Evolutionary conservation across 2,888 invertebrate genomes (phyloP), one percentile per base, ranked within the genome.

Genomic region (Macropis europaea): DNA sequence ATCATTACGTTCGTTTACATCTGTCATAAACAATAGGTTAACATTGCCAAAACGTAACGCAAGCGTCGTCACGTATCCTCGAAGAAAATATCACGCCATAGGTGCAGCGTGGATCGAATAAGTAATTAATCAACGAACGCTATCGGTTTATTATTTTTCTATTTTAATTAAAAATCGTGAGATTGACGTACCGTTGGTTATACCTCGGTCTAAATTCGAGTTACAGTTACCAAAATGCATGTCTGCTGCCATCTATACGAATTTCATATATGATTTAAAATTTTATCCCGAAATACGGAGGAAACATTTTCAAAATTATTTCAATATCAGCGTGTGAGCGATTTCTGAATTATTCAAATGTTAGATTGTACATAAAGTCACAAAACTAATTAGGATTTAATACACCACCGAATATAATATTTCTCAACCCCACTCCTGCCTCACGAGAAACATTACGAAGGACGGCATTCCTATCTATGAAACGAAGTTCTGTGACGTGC

Each of bases 1-100:
- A 82, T 76, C 62, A 64, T 66, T 77, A 61, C 45, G 53, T 17
- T 57, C 19, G 11, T 48, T 62, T 53, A 40, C 43, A 66, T 53
- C 57, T 62, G 30, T 34, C 50, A 40, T 2, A n/a, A 15, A 32
- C 30, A n/a, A 13, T 32, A 66, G 45, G 43, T 57, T 66, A 52
- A 32, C 19, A 34, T 48, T 34, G 22, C 4, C 13, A 28, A 26
- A 47, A 26, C 9, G n/a, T n/a, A n/a, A 15, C 11, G 1, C 3
- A 32, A 30, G 7, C 34, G 13, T 15, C 6, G 5, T 4, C 19
- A 17, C 3, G 19, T 5, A 13, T 38, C 43, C 36, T 26, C 19
- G 28, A 52, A 22, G 22, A 38, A 7, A 17, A 47, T 30, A 24
- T n/a, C 7, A n/a, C 7, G 19, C n/a, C n/a, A 13, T 63, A 30